Evolutionary conservation across 2,888 invertebrate genomes (phyloP).

Genomic region (Drosophila imparisetae): DNA sequence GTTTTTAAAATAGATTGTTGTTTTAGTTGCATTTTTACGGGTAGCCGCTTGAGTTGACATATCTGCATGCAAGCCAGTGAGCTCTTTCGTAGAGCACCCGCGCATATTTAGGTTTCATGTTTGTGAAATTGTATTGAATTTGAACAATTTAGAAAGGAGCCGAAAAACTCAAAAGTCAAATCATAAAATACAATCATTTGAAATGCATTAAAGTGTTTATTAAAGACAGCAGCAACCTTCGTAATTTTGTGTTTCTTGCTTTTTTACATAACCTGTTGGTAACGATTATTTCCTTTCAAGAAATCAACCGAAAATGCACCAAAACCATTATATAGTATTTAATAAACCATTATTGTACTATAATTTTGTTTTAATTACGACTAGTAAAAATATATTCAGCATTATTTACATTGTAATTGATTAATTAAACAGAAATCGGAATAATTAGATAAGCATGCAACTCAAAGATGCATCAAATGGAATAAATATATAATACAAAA

Average conservation of each 20-base stretch:
- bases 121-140: not conserved
- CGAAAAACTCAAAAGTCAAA: not conserved
- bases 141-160: not conserved
- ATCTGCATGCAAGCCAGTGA: not conserved
- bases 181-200: not conserved
- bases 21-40: not conserved
- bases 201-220: not conserved
- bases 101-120: not conserved
- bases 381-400: not conserved
- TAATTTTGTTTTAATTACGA: not conserved
- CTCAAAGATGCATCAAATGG: not conserved
- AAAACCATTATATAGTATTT: not conserved
- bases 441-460: not conserved
- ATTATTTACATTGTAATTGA: not conserved
- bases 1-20: not conserved
- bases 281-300: not conserved
- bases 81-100: not conserved
- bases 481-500: not conserved
- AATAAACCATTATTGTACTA: not conserved
- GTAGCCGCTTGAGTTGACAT: not conserved
- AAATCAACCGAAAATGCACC: not conserved
- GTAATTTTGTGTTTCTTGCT: not conserved
- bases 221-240: not conserved
- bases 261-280: not conserved
- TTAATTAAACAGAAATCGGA: not conserved